Evolutionary conservation across 2,797 vertebrate species (phyloP).

Genomic region (Tinamus major): DNA sequence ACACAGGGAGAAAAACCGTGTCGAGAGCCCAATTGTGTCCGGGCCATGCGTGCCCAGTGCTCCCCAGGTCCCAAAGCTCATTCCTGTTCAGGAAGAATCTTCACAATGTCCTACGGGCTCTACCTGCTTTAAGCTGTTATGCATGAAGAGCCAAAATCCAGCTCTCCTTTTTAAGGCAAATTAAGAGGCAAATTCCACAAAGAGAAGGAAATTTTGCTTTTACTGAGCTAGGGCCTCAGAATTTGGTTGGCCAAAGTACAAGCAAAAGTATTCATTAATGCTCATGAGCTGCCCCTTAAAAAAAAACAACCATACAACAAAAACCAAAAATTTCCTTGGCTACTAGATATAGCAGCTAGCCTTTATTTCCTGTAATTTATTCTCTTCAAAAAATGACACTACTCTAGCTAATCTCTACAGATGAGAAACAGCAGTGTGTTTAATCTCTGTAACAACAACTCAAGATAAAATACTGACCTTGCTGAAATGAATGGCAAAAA

Average conservation of each 20-base stretch:
- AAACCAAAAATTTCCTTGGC: constrained; percentile 16
- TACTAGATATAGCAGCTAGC: constrained; percentile 24
- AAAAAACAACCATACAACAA: constrained; percentile 32
- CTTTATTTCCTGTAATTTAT: constrained; percentile 16
- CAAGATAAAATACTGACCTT: background rate
- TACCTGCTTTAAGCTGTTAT: background rate
- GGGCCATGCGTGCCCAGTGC: background rate
- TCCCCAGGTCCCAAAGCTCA: background rate
- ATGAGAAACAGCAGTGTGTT: constrained; percentile 36
- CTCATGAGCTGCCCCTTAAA: constrained; percentile 31
- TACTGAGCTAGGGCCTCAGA: background rate
- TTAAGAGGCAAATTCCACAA: background rate
- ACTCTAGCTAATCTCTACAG: constrained; percentile 13
- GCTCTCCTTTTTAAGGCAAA: background rate
- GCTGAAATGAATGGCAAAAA: constrained; percentile 15
- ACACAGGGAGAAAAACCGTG: background rate
- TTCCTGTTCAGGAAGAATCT: background rate
- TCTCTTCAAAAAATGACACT: background rate
- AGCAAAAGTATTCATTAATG: constrained; percentile 4
- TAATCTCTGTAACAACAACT: background rate
- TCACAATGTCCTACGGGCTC: background rate
- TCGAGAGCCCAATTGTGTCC: background rate
- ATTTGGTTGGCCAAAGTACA: constrained; percentile 29
- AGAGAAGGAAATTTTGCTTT: background rate
- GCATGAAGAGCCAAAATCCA: background rate